Evolutionary conservation across 2,113 vertebrate species (phyloP), one percentile per base, ranked within the genome.

Genomic region (Hydrochoerus hydrochaeris): DNA sequence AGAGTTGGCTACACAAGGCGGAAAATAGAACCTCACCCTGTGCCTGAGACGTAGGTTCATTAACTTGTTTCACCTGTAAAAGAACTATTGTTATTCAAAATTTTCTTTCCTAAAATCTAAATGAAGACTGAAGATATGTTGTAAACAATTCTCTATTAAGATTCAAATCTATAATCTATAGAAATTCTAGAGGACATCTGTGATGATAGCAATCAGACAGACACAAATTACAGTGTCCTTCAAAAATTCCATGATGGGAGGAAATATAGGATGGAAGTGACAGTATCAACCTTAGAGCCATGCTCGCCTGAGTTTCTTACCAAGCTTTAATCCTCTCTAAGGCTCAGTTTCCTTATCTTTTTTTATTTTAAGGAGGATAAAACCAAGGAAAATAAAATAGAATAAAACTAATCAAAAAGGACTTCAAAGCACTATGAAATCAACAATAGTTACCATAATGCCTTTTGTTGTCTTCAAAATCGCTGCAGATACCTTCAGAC

Each of bases 1-100:
- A 24, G 49, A 75, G 71, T 35, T 97, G 96, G 96, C 98, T 94
- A 94, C 38, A 30, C 1, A 17, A 46, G 60, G 83, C 46, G 95
- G 95, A 96, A 97, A 98, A 96, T 28, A 84, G 82, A 95, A 91
- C 41, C 38, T 97, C 95, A 97, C 63, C 16, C 1, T 44, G 60
- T 91, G 90, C 77, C 90, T 83, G 11, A 95, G 87, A 46, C 62
- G 73, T 22, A 49, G 7, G 22, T 84, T 97, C 89, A 49, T 63
- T 95, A 58, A 67, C 92, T 77, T 67, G 71, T 92, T 67, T 92
- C 82, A 71, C 58, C 90, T 91, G 38, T 26, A 35, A 94, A 90
- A 73, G 81, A 94, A 65, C 85, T 94, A 78, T 93, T 96, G 93
- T 89, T 73, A 95, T 80, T 91, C 86, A 91, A 73, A 81, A 16